phyloP scores from a whole-genome alignment of 53 echinoderm and acorn worm species.

The Crossaster papposus region DNA sequence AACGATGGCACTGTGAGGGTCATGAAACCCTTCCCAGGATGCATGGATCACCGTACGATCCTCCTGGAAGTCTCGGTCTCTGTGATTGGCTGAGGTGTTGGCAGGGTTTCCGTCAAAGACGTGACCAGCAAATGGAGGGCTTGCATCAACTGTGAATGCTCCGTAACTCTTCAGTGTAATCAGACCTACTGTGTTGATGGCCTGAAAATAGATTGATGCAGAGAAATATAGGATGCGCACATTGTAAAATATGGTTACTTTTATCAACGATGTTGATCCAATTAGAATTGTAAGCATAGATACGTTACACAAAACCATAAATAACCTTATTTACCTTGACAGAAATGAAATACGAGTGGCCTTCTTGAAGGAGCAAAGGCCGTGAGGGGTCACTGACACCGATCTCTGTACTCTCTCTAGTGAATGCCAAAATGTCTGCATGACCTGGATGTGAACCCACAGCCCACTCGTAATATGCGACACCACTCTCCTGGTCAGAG shows the following conservation, averaged over 20 bases:
- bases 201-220: not conserved
- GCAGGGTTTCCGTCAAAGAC: slow-evolving; percentile 62
- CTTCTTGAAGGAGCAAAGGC: slow-evolving; percentile 57
- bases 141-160: slow-evolving; percentile 58
- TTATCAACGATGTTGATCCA: not conserved
- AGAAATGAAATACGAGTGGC: slow-evolving; percentile 54
- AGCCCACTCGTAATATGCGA: slow-evolving; percentile 57
- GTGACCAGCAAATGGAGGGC: slow-evolving; percentile 64
- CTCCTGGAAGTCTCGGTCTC: slow-evolving; percentile 64
- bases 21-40: slow-evolving; percentile 72
- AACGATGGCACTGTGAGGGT: slow-evolving; percentile 50
- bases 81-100: slow-evolving; percentile 11
- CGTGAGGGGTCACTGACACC: slow-evolving; percentile 23
- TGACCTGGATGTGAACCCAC: slow-evolving; percentile 50
- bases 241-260: not conserved
- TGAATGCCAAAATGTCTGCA: slow-evolving; percentile 55
- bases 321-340: slow-evolving; percentile 36
- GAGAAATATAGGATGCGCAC: not conserved
- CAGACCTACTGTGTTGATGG: slow-evolving; percentile 26
- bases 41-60: slow-evolving; percentile 40
- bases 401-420: not conserved
- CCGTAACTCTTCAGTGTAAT: slow-evolving; percentile 18
- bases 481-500: slow-evolving; percentile 31
- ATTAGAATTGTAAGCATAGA: not conserved
- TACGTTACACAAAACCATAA: not conserved